These are phyloP conservation scores for Zalophus californianus DNA, from an alignment of 2,797 vertebrate species.

Conservation along the genomic window DNA sequence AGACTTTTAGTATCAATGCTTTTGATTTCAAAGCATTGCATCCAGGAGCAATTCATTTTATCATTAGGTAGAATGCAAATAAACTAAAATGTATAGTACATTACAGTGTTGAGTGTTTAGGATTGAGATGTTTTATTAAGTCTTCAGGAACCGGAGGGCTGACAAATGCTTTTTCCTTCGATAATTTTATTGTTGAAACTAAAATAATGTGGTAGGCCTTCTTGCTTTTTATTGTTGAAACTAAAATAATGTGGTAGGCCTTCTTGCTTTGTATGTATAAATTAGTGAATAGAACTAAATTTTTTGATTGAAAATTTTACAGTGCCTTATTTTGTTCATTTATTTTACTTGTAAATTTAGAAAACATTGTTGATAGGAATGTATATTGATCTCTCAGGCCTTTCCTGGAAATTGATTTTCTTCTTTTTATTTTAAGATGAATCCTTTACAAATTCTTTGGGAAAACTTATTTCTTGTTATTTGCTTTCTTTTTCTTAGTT, in stretches of 20 bases:
- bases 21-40: neutral
- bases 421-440: slow-evolving; percentile 20
- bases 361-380: neutral
- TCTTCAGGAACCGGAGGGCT: neutral
- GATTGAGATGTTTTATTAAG: neutral
- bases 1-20: neutral
- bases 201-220: neutral
- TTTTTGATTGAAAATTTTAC: neutral
- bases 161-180: neutral
- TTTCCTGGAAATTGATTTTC: slow-evolving; percentile 15
- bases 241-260: neutral
- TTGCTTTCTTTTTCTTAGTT: neutral
- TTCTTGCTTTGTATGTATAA: neutral
- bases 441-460: neutral
- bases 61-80: slow-evolving; percentile 21
- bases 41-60: neutral
- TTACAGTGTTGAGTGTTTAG: neutral
- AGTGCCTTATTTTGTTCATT: neutral
- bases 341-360: slow-evolving; percentile 4
- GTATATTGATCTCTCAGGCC: neutral
- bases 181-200: neutral
- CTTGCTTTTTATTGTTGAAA: neutral
- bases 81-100: neutral
- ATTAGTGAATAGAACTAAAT: neutral
- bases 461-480: slow-evolving; percentile 18